Evolutionary conservation across 2,797 vertebrate genomes (phyloP), one percentile per base, ranked within the genome.

Genomic region (Pangasius krempfi): DNA sequence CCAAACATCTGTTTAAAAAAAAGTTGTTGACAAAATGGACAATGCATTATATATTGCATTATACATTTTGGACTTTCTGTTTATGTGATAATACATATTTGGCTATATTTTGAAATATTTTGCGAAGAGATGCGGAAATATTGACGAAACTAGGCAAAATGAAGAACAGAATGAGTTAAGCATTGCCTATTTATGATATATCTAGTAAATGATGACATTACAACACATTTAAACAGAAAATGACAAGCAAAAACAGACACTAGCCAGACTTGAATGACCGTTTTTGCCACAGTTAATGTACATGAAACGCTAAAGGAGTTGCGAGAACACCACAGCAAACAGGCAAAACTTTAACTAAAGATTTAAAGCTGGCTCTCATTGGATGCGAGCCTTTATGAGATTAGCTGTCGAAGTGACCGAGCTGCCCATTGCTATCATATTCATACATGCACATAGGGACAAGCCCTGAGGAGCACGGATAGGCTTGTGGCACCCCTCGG

Each of bases 401-500:
- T 66, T 84, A 84, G 82, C 82, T 84, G 40, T 64, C 40, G 6
- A 83, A 83, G 64, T 47, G 81, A 30, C 81, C 81, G 60, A 83
- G 40, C 81, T 83, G 81, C 81, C 58, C 60, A 10, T 10, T 83
- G 81, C 81, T 30, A 83, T 85, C 58, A 60, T 6, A 6, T 72
- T 70, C 50, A 68, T 81, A 18, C 10, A 54, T 8, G 14, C 75
- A 37, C 75, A 70, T 13, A 9, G 2, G 33, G 60, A 88, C 81
- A 20, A 27, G 54, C 91, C 84, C 87, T 6, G 12, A 78, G 87
- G 90, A 87, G 70, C 47, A 52, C 16, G 27, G 52, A 75, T 58
- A 88, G 90, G 73, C 79, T 87, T 25, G 75, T 89, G 68, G 85
- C 88, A 86, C 60, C 70, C 90, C 85, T 83, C 80, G 3, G 54